These are phyloP conservation scores for Aphodius sticticus DNA, from an alignment of 2,888 invertebrate genomes.

Conservation along the genomic window DNA sequence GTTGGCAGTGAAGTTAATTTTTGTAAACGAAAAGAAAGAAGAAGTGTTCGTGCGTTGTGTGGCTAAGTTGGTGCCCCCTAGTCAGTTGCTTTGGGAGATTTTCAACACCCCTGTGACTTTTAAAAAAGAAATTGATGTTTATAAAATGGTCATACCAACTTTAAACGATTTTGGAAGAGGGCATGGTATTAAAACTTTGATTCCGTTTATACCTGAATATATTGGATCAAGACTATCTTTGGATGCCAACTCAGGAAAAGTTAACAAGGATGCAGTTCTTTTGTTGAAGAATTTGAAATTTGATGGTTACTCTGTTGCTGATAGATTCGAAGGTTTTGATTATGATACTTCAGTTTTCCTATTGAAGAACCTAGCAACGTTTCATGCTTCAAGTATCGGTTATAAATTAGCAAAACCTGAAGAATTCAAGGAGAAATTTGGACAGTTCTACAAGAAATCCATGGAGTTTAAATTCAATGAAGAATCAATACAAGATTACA, in stretches of 20 bases:
- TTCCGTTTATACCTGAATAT: constrained; percentile 59
- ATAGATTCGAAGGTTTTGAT: constrained; percentile 61
- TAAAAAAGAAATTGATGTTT: constrained; percentile 63
- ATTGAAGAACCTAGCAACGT: constrained; percentile 61
- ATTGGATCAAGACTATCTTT: constrained; percentile 60
- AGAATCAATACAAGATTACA: background rate
- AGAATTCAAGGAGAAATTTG: constrained; percentile 53
- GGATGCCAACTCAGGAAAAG: constrained; percentile 43
- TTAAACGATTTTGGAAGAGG: constrained; percentile 60
- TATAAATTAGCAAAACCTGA: constrained; percentile 59
- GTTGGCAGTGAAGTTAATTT: constrained; percentile 52
- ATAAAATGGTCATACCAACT: constrained; percentile 59
- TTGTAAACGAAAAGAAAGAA: constrained; percentile 29
- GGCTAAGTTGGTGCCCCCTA: constrained; percentile 64
- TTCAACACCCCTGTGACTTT: constrained; percentile 63
- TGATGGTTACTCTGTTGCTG: constrained; percentile 59
- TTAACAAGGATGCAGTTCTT: constrained; percentile 63
- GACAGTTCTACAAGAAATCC: constrained; percentile 50
- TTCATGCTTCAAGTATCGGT: constrained; percentile 64
- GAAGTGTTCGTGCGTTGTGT: constrained; percentile 58
- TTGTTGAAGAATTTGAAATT: constrained; percentile 56
- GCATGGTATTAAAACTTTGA: constrained; percentile 53
- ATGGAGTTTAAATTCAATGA: background rate
- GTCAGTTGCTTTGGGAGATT: constrained; percentile 59
- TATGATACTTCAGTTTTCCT: constrained; percentile 58